phyloP scores from a whole-genome alignment of 2,797 vertebrate species.

The Distichodus sexfasciatus region DNA sequence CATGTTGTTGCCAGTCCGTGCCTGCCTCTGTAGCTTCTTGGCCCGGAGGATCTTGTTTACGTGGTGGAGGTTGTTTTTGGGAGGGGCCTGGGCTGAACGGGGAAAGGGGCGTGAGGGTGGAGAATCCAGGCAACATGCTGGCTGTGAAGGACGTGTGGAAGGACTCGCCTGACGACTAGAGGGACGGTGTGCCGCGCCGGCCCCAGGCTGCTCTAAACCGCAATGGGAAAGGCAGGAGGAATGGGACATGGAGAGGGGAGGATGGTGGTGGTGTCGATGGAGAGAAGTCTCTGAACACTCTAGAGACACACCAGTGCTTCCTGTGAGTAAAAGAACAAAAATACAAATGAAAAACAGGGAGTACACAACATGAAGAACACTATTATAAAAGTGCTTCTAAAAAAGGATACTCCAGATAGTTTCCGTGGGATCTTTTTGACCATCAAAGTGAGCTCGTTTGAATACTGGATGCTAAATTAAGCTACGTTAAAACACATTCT shows the following conservation, averaged over 20 bases:
- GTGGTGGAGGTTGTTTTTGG: slow-evolving; percentile 94
- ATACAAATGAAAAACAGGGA: background rate
- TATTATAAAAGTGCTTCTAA: too few relatives aligned
- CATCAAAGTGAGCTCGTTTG: background rate
- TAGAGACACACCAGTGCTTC: slow-evolving; percentile 57
- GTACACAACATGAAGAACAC: background rate
- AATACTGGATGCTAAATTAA: too few relatives aligned
- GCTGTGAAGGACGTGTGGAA: slow-evolving; percentile 57
- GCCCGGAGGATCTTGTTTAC: slow-evolving; percentile 98
- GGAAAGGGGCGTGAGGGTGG: slow-evolving; percentile 65
- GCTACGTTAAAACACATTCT: too few relatives aligned
- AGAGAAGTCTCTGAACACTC: slow-evolving; percentile 63
- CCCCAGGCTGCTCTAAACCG: slow-evolving; percentile 64
- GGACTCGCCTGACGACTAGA: slow-evolving; percentile 63
- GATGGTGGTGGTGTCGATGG: slow-evolving; percentile 66
- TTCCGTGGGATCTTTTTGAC: too few relatives aligned
- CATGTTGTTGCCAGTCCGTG: slow-evolving; percentile 92
- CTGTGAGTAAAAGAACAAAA: slow-evolving; percentile 27
- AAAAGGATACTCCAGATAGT: too few relatives aligned
- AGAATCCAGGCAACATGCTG: slow-evolving; percentile 65
- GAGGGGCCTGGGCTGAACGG: slow-evolving; percentile 76
- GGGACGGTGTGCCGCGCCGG: slow-evolving; percentile 46
- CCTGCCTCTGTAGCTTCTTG: slow-evolving; percentile 96
- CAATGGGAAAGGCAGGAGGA: slow-evolving; percentile 59
- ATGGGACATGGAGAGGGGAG: slow-evolving; percentile 70